Evolutionary conservation across 1,140 invertebrate species (phyloP).

Genomic region (Papilio helenus): DNA sequence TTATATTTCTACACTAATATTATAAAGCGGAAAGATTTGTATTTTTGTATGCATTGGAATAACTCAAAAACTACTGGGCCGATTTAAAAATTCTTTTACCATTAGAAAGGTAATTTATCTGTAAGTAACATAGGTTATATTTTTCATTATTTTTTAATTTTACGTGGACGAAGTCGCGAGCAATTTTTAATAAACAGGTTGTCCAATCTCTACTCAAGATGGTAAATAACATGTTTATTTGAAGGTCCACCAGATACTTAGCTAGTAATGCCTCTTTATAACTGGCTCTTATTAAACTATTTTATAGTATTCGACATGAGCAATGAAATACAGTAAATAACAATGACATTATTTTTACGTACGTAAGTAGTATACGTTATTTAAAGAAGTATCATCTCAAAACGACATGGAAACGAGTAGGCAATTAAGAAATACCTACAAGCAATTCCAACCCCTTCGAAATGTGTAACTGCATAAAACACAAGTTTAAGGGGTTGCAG

Average conservation of each 20-base stretch:
- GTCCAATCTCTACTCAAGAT: too few species aligned
- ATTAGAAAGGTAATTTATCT: too few species aligned
- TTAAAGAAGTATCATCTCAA: neutral
- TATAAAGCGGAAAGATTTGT: too few species aligned
- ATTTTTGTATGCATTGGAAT: too few species aligned
- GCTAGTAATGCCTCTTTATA: neutral
- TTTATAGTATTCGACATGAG: neutral
- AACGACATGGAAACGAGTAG: constrained; percentile 37
- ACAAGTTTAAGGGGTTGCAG: constrained; percentile 62
- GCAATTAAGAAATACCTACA: constrained; percentile 53
- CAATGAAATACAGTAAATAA: neutral
- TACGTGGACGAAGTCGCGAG: too few species aligned
- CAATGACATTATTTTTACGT: neutral
- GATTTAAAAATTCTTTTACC: too few species aligned
- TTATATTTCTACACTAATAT: too few species aligned
- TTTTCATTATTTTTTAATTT: too few species aligned
- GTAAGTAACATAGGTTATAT: too few species aligned
- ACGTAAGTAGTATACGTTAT: constrained; percentile 6
- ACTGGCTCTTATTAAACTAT: neutral
- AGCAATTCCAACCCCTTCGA: constrained; percentile 50
- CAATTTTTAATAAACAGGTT: neutral
- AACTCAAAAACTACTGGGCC: too few species aligned
- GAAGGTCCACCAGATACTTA: neutral
- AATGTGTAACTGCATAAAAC: constrained; percentile 46
- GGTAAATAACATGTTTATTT: neutral